Base-by-base conservation (phyloP, 2,797 vertebrate species). In the Semotilus atromaculatus region DNA sequence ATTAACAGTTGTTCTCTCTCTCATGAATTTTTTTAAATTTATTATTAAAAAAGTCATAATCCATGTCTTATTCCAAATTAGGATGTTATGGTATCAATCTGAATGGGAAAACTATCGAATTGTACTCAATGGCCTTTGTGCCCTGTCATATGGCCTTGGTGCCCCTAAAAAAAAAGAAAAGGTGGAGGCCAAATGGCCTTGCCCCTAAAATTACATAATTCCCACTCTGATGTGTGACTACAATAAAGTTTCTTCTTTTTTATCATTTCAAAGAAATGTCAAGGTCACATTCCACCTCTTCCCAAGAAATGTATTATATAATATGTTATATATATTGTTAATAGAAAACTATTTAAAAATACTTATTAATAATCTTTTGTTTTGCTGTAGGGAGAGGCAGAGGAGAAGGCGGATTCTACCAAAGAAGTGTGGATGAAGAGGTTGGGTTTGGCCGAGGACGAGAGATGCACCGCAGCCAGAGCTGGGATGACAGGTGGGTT, bases 391-490 rank as follows among this genome's bases (percentile, higher is more conserved):
- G 97, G 51, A 95, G 97, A 21, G 97, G 97, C 70, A 95, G 97
- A 7, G 97, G 96, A 14, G 97, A 98, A 90, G 92, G 95, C 64
- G 96, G 95, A 91, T 97, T 97, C 94, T 97, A 97, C 96, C 96
- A 97, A 96, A 97, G 97, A 96, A 96, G 96, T 94, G 94, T 95
- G 84, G 97, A 98, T 83, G 97, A 98, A 0, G 97, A 98, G 29
- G 94, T 96, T 71, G 94, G 96, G 19, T 98, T 98, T 23, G 93
- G 96, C 43, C 96, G 96, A 58, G 95, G 93, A 64, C 93, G 97
- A 64, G 97, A 98, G 92, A 97, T 98, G 72, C 96, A 97, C 89
- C 96, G 97, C 77, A 97, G 97, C 93, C 97, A 98, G 92, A 98
- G 97, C 89, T 98, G 97, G 97, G 97, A 98, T 45, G 97, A 98